Evolutionary conservation across 2,797 vertebrate genomes (phyloP).

Genomic region (Eremophila alpestris): DNA sequence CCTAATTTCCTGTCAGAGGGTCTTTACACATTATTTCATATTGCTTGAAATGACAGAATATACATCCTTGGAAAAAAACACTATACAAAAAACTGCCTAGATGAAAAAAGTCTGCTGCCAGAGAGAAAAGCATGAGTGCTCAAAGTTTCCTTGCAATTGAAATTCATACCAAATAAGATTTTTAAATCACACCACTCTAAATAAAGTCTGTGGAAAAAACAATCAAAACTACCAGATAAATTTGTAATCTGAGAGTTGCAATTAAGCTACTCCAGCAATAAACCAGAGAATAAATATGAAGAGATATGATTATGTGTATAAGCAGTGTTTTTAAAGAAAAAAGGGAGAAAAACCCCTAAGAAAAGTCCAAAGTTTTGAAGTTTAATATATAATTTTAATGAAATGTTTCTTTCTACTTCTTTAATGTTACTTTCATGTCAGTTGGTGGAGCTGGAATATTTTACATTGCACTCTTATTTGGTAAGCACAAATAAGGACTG

Average conservation of each 20-base stretch:
- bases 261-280: neutral
- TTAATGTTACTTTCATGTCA: neutral
- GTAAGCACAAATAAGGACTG: neutral
- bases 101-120: neutral
- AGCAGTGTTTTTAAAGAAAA: neutral
- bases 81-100: neutral
- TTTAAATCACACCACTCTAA: neutral
- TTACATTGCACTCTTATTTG: neutral
- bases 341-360: rapidly evolving
- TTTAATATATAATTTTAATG: neutral
- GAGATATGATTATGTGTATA: neutral
- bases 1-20: constrained; percentile 44
- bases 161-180: neutral
- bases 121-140: neutral
- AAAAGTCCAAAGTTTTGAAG: neutral
- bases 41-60: constrained; percentile 18
- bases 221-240: neutral
- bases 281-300: neutral
- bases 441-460: neutral
- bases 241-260: neutral
- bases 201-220: neutral
- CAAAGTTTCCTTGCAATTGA: neutral
- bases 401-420: neutral
- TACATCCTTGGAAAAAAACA: neutral
- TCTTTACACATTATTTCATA: constrained; percentile 53